Percentiles rank a stretch among this genome's conserved stretches.
Evolutionary conservation across 2,888 invertebrate species (phyloP).

Genomic region (Cheilosia pagana): DNA sequence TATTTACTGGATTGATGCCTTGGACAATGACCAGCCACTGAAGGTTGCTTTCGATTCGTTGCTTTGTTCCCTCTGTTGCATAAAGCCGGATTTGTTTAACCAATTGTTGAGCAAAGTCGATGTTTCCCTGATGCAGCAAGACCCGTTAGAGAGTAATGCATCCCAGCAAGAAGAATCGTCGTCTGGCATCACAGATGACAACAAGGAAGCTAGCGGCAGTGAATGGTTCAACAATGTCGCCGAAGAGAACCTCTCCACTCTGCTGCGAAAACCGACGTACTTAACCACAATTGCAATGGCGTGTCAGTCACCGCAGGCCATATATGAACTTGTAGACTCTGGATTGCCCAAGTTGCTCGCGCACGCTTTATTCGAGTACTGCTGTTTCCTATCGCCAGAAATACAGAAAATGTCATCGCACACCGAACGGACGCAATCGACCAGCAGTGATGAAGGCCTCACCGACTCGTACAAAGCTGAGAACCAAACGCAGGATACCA

Average conservation of each 20-base stretch:
- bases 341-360: slow-evolving; percentile 88
- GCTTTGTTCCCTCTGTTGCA: slow-evolving; percentile 93
- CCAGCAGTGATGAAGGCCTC: slow-evolving; percentile 78
- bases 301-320: slow-evolving; percentile 91
- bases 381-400: slow-evolving; percentile 79
- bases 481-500: slow-evolving; percentile 75
- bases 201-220: slow-evolving; percentile 85
- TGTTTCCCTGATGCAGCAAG: slow-evolving; percentile 81
- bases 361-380: slow-evolving; percentile 85
- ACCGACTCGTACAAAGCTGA: slow-evolving; percentile 84
- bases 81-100: slow-evolving; percentile 90
- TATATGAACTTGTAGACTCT: slow-evolving; percentile 90
- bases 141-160: slow-evolving; percentile 43
- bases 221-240: slow-evolving; percentile 86
- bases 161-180: slow-evolving; percentile 52
- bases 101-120: slow-evolving; percentile 89
- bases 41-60: slow-evolving; percentile 94
- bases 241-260: slow-evolving; percentile 85
- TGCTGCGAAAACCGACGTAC: slow-evolving; percentile 87
- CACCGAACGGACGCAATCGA: slow-evolving; percentile 54
- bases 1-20: slow-evolving; percentile 90
- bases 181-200: slow-evolving; percentile 88
- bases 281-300: slow-evolving; percentile 91
- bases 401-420: slow-evolving; percentile 76
- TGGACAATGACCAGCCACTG: slow-evolving; percentile 88